Evolutionary conservation across 2,113 vertebrate species (phyloP).

Genomic region (Gopherus evgoodei): DNA sequence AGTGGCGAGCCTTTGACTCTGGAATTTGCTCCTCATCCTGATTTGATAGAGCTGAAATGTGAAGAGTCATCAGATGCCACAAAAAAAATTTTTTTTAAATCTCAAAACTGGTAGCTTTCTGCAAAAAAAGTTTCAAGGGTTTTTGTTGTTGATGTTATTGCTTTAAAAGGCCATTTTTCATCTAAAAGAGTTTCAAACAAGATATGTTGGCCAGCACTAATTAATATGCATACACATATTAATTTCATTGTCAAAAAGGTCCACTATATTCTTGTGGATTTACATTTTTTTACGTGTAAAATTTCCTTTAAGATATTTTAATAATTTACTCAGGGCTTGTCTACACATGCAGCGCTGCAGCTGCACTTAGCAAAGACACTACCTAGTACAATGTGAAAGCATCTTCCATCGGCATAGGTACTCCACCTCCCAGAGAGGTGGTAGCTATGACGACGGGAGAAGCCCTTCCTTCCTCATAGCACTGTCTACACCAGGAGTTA

Average conservation of each 20-base stretch:
- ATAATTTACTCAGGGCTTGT: not conserved
- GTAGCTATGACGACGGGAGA: not conserved
- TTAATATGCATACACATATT: not conserved
- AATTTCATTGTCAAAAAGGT: not conserved
- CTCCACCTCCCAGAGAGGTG: not conserved
- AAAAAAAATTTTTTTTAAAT: too few species aligned
- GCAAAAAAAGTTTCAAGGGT: not conserved
- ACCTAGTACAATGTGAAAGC: not conserved
- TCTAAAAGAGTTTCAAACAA: not conserved
- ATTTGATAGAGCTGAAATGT: not conserved
- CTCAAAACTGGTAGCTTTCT: not conserved
- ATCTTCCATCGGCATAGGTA: not conserved
- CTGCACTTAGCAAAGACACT: not conserved
- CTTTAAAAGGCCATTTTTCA: not conserved
- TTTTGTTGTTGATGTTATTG: not conserved
- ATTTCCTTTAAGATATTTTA: not conserved
- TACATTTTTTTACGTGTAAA: not conserved
- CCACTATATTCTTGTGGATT: not conserved
- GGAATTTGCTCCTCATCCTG: not conserved
- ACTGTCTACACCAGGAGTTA: not conserved
- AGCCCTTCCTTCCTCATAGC: not conserved
- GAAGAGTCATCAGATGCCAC: not conserved
- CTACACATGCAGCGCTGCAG: not conserved
- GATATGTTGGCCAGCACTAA: not conserved
- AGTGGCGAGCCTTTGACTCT: not conserved